phyloP scores from a whole-genome alignment of 2,888 invertebrate genomes.

The Drosophila maculinotata region DNA sequence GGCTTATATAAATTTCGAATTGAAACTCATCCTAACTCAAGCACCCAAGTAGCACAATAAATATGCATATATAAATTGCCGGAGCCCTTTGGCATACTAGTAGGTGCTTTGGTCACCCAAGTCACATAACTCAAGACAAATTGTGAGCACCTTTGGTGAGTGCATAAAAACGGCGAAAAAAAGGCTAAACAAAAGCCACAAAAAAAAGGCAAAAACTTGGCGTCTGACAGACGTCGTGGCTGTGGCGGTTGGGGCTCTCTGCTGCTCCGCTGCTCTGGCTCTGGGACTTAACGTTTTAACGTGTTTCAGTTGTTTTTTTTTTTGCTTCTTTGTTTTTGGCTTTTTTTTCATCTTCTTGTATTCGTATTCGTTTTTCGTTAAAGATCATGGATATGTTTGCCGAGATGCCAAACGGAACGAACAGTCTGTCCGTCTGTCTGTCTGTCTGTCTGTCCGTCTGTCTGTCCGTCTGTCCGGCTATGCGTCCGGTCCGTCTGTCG shows the following conservation, averaged over 20 bases:
- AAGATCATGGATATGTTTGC: constrained; percentile 79
- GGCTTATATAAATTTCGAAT: too few species aligned
- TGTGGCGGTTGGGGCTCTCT: constrained; percentile 14
- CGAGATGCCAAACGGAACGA: constrained; percentile 61
- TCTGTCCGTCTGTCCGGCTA: neutral
- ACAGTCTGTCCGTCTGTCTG: constrained; percentile 6
- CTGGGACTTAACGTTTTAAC: constrained; percentile 48
- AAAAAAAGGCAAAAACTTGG: constrained; percentile 35
- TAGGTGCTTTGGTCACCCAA: too few species aligned
- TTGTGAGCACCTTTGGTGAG: constrained; percentile 14
- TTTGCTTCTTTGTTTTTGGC: constrained; percentile 11
- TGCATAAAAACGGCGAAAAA: constrained; percentile 10
- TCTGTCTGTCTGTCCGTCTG: neutral
- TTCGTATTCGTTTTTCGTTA: constrained; percentile 44
- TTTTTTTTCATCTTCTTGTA: constrained; percentile 37
- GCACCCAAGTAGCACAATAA: too few species aligned
- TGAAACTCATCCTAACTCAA: too few species aligned
- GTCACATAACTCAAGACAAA: constrained; percentile 8
- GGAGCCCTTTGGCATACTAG: too few species aligned
- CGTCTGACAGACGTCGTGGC: constrained; percentile 52
- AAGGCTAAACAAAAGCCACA: constrained; percentile 6
- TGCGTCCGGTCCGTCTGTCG: constrained; percentile 30
- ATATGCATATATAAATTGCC: too few species aligned
- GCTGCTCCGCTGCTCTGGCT: constrained; percentile 19
- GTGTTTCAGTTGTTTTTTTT: constrained; percentile 36